phyloP scores from a whole-genome alignment of 2,797 vertebrate species.

The Enteromius argenteus region DNA sequence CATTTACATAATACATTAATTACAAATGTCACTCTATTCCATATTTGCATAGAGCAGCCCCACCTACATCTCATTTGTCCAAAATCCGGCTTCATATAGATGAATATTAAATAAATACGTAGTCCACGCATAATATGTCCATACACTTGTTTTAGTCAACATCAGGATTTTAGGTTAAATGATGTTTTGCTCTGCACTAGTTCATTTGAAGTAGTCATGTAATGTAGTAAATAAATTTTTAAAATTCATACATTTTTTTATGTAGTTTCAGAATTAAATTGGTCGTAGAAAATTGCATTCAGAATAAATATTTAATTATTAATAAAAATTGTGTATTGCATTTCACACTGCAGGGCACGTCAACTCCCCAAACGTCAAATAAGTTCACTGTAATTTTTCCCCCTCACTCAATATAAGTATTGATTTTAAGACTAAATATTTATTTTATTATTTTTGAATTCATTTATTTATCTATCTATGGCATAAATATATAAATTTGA shows the following conservation, averaged over 20 bases:
- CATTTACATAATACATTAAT: slow-evolving; percentile 16
- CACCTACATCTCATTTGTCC: not conserved
- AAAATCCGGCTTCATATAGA: not conserved
- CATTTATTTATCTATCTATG: not conserved
- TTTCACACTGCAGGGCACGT: not conserved
- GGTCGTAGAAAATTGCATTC: not conserved
- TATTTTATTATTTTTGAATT: not conserved
- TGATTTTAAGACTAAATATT: not conserved
- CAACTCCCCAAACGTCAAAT: not conserved
- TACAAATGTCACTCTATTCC: not conserved
- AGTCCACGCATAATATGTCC: too few species aligned
- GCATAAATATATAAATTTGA: not conserved
- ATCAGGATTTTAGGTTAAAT: not conserved
- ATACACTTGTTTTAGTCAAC: not conserved
- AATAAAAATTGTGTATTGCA: too few species aligned
- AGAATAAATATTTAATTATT: not conserved
- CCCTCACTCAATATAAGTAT: not conserved
- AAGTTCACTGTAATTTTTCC: not conserved
- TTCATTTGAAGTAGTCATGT: not conserved
- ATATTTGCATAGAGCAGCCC: not conserved
- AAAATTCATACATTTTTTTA: not conserved
- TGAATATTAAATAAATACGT: not conserved
- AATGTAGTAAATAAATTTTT: not conserved
- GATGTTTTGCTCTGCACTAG: not conserved
- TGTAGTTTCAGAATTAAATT: not conserved